Evolutionary conservation across 2,113 vertebrate species (phyloP), one percentile per base, ranked within the genome.

Genomic region (Pseudolaguvia tuberculata): DNA sequence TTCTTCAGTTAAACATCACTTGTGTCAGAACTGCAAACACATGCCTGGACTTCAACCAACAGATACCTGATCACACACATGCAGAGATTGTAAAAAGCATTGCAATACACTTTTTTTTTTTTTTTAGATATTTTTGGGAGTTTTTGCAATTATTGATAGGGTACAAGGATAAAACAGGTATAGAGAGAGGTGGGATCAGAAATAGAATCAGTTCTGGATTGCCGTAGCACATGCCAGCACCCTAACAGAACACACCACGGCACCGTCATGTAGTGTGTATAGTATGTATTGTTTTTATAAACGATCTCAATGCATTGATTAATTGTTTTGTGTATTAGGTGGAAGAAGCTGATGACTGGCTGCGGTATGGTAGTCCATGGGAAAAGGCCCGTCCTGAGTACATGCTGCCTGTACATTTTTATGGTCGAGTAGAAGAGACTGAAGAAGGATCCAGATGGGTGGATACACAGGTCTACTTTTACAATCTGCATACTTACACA

Each of bases 311-410:
- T 6, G 4, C 39, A 42, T 61, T n/a, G 15, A 5, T 18, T 50
- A 17, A n/a, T 27, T 59, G 52, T 13, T 35, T 77, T 78, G 61
- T 87, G 25, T 70, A 20, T 57, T 82, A 99, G 96, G 91, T 97
- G 57, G 96, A 99, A 75, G 95, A 99, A 81, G 95, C 96, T 0
- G 96, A 99, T 6, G 96, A 98, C 79, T 99, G 96, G 96, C 92
- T 99, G 73, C 86, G 96, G 73, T 90, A 97, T 0, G 96, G 96
- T 23, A 99, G 98, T 80, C 96, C 96, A 1, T 99, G 96, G 96
- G 96, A 98, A 86, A 99, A 99, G 70, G 91, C 95, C 2, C 94
- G 96, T 0, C 96, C 95, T 0, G 96, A 98, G 80, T 99, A 93
- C 89, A 97, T 96, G 95, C 80, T 98, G 72, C 96, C 96, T 0